Evolutionary conservation across 2,797 vertebrate genomes (phyloP).

Genomic region (Cygnus olor): DNA sequence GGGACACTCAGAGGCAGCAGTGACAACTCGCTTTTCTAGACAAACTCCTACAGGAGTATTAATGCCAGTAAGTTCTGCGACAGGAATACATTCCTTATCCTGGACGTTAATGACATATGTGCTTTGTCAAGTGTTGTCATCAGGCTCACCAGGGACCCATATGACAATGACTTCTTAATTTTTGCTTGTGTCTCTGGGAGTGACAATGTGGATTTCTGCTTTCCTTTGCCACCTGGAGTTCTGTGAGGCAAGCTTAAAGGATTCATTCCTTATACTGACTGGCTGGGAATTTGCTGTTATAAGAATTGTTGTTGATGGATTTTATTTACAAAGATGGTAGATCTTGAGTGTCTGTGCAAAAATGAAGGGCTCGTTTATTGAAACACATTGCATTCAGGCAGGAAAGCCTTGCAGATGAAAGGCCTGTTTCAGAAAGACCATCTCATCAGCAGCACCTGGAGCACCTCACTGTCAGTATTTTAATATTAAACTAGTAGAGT

Average conservation of each 20-base stretch:
- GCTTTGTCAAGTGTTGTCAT: conserved; percentile 44
- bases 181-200: conserved; percentile 1
- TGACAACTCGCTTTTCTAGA: conserved; percentile 62
- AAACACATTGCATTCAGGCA: neutral
- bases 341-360: neutral
- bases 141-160: neutral
- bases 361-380: neutral
- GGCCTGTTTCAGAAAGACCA: neutral
- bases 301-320: neutral
- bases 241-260: neutral
- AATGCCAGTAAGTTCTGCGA: conserved; percentile 3
- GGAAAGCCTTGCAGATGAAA: neutral
- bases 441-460: neutral
- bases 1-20: conserved; percentile 17
- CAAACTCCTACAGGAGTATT: conserved; percentile 35
- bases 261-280: neutral
- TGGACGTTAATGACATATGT: neutral
- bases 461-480: neutral
- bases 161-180: conserved; percentile 53
- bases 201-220: conserved; percentile 15
- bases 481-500: neutral
- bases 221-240: conserved; percentile 7
- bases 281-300: neutral
- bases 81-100: conserved; percentile 38
- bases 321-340: neutral